These are phyloP conservation scores for Panagrolaimus sp. DNA, from an alignment of 1,140 invertebrate genomes.

Conservation along the genomic window DNA sequence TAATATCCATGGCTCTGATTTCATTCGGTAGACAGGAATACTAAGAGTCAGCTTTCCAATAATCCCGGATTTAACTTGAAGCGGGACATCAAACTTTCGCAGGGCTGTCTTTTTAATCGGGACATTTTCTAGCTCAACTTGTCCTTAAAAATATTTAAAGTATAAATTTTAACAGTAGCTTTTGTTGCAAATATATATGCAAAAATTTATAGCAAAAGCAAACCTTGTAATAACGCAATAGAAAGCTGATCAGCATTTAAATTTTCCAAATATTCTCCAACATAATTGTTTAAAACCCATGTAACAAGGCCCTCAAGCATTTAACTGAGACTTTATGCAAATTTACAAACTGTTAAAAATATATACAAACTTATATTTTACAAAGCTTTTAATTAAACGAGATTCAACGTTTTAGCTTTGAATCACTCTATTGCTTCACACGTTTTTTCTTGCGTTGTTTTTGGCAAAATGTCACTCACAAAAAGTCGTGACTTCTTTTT, in stretches of 20 bases:
- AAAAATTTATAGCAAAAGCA: constrained; percentile 16
- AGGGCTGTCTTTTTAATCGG: constrained; percentile 91
- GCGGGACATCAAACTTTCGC: constrained; percentile 77
- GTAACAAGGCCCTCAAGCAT: constrained; percentile 94
- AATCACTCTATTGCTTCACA: too few species aligned
- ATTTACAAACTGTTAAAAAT: neutral
- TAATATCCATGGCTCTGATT: constrained; percentile 90
- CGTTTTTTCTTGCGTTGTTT: too few species aligned
- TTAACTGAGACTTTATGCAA: neutral
- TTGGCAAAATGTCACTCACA: too few species aligned
- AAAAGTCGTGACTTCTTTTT: too few species aligned
- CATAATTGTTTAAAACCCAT: constrained; percentile 94
- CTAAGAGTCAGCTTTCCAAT: constrained; percentile 88
- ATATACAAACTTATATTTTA: too few species aligned
- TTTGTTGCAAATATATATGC: too few species aligned
- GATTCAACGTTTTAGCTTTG: too few species aligned
- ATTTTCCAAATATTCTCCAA: constrained; percentile 95
- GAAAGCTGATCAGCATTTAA: constrained; percentile 93
- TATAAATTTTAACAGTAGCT: constrained; percentile 2
- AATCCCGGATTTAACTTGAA: constrained; percentile 80
- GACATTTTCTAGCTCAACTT: constrained; percentile 93
- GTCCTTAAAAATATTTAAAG: constrained; percentile 66
- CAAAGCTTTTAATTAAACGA: too few species aligned
- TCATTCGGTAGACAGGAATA: constrained; percentile 74
- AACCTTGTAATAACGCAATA: constrained; percentile 86